Evolutionary conservation across 2,888 invertebrate genomes (phyloP).

Genomic region (Apotomis turbidana): DNA sequence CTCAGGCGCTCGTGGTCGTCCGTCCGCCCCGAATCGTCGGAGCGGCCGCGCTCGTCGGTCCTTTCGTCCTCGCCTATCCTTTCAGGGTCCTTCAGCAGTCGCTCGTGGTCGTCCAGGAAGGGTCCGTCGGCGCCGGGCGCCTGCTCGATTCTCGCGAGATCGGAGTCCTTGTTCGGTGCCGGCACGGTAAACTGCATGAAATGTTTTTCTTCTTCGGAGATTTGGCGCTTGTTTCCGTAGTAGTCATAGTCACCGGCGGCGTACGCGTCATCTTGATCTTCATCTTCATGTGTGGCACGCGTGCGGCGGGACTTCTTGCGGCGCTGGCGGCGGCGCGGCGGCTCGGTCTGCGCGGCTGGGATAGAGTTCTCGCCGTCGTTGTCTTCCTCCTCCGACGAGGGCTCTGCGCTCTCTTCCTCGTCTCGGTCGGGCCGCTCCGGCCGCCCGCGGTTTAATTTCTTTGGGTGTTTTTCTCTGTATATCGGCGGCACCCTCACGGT

Average conservation of each 20-base stretch:
- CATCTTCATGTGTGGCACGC: constrained; percentile 55
- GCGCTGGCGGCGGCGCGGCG: constrained; percentile 60
- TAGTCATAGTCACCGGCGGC: constrained; percentile 71
- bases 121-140: constrained; percentile 51
- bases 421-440: constrained; percentile 56
- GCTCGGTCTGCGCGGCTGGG: constrained; percentile 57
- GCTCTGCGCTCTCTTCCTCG: constrained; percentile 45
- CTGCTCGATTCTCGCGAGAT: constrained; percentile 63
- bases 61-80: constrained; percentile 49
- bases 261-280: constrained; percentile 54
- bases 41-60: constrained; percentile 45
- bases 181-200: constrained; percentile 64
- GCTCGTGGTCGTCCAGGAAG: constrained; percentile 68
- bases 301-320: constrained; percentile 64
- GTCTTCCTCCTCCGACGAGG: constrained; percentile 53
- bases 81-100: constrained; percentile 64
- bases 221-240: constrained; percentile 65
- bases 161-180: constrained; percentile 67
- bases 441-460: constrained; percentile 69
- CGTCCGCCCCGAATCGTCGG: constrained; percentile 50
- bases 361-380: constrained; percentile 63
- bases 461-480: constrained; percentile 74
- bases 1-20: constrained; percentile 46
- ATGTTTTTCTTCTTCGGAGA: constrained; percentile 70
- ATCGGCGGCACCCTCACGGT: constrained; percentile 80